Evolutionary conservation across 2,797 vertebrate species (phyloP), one percentile per base, ranked within the genome.

Genomic region (Lepus oiostolus): DNA sequence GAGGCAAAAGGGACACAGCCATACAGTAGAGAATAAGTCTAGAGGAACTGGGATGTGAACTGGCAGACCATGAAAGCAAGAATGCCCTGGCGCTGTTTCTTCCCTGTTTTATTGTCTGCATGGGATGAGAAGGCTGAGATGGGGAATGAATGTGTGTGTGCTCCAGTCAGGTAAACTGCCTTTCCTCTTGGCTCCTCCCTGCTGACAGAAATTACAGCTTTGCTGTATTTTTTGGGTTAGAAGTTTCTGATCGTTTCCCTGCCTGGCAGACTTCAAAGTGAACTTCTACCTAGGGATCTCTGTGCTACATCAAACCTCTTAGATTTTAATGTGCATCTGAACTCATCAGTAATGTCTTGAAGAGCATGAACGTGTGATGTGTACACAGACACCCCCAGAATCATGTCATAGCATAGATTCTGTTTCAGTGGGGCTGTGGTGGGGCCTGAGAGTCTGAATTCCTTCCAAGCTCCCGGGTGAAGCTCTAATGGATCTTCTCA

Each of bases 261-360:
- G 65, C 88, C 85, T 92, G 47, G 47, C 82, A 88, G 77, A 95
- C 92, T 97, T 96, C 96, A 96, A 95, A 97, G 93, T 91, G 76
- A 90, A 96, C 68, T 22, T 87, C 87, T 83, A 71, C 76, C 85
- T 95, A 77, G 38, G 54, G 19, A n/a, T 19, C 63, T 24, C 22
- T 32, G 50, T 24, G 95, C 26, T 90, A 88, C 92, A 88, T 84
- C 91, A 96, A 95, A 95, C 75, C 60, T 76, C 32, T 89, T 80
- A 63, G 85, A 83, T 85, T 93, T 97, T 88, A 93, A 93, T 28
- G 35, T 87, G 71, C 26, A 26, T 60, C 85, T 12, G 10, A 96
- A 65, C 14, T 91, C 86, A 81, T 77, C 70, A 92, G 42, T 10
- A 75, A 63, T 70, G 52, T 76, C 83, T 92, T 26, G 7, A 90